phyloP scores from a whole-genome alignment of 2,113 vertebrate genomes.

The Rhombomys opimus region DNA sequence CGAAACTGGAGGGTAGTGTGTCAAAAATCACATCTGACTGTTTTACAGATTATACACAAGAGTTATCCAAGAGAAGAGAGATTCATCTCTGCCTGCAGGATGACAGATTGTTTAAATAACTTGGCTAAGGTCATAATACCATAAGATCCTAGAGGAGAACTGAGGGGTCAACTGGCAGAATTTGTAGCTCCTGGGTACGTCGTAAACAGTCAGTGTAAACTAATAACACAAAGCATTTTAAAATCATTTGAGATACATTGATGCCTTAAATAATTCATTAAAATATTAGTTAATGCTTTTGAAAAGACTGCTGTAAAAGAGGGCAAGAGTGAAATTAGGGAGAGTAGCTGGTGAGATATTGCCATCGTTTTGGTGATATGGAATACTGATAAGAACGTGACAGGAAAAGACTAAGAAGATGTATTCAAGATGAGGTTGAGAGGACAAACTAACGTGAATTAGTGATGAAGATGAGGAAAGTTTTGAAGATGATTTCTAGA shows the following conservation, averaged over 20 bases:
- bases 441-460: background rate
- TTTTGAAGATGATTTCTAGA: background rate
- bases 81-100: background rate
- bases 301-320: background rate
- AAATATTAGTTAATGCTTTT: background rate
- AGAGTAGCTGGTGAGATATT: background rate
- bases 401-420: background rate
- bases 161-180: background rate
- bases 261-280: background rate
- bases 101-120: background rate
- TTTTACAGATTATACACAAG: background rate
- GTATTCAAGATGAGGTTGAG: background rate
- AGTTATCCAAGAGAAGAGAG: background rate
- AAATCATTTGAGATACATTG: background rate
- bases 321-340: background rate
- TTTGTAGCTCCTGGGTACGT: background rate
- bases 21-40: background rate
- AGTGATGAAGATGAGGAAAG: background rate
- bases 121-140: background rate
- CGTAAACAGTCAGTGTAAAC: background rate
- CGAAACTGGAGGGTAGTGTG: background rate
- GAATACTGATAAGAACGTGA: background rate
- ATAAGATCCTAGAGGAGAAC: background rate
- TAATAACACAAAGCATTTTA: background rate
- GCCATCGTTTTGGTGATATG: background rate